These are phyloP conservation scores for Moxostoma hubbsi DNA, from an alignment of 2,797 vertebrate species.

Conservation along the genomic window DNA sequence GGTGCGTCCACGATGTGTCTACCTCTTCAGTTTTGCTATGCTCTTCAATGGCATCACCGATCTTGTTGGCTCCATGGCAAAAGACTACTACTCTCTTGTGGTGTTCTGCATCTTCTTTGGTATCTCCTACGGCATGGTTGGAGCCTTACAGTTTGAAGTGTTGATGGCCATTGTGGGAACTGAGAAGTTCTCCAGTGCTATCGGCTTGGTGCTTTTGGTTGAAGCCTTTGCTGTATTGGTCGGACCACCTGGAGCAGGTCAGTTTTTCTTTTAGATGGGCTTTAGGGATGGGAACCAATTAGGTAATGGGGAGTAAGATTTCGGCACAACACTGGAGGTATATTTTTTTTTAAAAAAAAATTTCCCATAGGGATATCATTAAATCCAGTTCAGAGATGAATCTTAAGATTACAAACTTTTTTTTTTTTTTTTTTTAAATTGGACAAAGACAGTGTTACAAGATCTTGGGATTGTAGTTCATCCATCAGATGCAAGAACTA, in stretches of 20 bases:
- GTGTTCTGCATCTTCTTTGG: conserved; percentile 96
- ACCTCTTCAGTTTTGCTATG: conserved; percentile 94
- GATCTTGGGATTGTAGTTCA: too few relatives aligned
- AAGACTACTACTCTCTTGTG: conserved; percentile 81
- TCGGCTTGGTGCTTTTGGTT: conserved; percentile 91
- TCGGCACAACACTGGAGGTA: too few relatives aligned
- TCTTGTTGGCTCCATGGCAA: conserved; percentile 83
- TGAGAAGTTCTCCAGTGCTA: conserved; percentile 92
- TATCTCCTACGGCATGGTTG: conserved; percentile 97
- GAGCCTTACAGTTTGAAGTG: conserved; percentile 96
- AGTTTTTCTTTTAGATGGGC: conserved; percentile 45
- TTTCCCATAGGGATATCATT: too few relatives aligned
- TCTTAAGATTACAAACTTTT: too few relatives aligned
- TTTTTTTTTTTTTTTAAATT: too few relatives aligned
- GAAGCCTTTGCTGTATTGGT: conserved; percentile 94
- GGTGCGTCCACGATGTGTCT: conserved; percentile 90
- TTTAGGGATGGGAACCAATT: too few relatives aligned
- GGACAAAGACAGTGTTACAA: too few relatives aligned
- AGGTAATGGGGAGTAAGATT: too few relatives aligned
- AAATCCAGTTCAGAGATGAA: too few relatives aligned
- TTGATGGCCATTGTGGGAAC: conserved; percentile 96
- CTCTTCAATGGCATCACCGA: conserved; percentile 91
- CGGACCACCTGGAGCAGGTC: conserved; percentile 92
- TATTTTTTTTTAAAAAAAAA: too few relatives aligned
- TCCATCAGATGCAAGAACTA: too few relatives aligned